Evolutionary conservation across 2,113 vertebrate species (phyloP), one percentile per base, ranked within the genome.

Genomic region (Hassar affinis): DNA sequence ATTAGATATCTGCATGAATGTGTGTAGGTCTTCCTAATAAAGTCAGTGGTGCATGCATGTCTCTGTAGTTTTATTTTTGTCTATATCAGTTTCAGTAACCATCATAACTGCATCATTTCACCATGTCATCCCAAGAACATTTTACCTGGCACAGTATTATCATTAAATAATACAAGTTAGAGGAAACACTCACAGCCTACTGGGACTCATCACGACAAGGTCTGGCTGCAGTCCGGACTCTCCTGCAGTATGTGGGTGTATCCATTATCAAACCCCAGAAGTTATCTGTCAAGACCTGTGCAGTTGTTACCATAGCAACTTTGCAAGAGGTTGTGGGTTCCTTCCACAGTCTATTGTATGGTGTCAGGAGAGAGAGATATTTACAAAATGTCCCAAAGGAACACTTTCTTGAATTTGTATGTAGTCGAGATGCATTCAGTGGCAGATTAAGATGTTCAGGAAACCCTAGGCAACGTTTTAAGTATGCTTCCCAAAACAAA

Each of bases 131-230:
- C 35, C 35, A 38, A 5, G 66, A 42, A 69, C 42, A 69, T 25
- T 42, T 42, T 12, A 11, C 18, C 7, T 22, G 12, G 7, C 33
- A 38, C 33, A 38, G 11, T 22, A 68, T 68, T 68, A 38, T 68
- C 64, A 38, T 38, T 20, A 27, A 62, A 77, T n/a, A n/a, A n/a
- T n/a, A 42, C 20, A 54, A 45, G 54, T 33, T 62, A 35, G 45
- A 33, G 17, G 25, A 66, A 38, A 77, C 10, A 33, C 64, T 61
- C 35, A 78, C 54, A 69, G 62, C 74, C 82, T 47, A 27, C 71
- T 54, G 47, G 75, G 83, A 57, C 51, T 47, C 71, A 82, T 82
- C 27, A 14, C 30, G 51, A 77, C 30, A 56, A 56, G 74, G 51
- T 75, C 72, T 75, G 3, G n/a, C 49, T 54, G 30, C 18, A 35